Evolutionary conservation across 2,113 vertebrate genomes (phyloP).

Genomic region (Tenebrosternarchus preto): DNA sequence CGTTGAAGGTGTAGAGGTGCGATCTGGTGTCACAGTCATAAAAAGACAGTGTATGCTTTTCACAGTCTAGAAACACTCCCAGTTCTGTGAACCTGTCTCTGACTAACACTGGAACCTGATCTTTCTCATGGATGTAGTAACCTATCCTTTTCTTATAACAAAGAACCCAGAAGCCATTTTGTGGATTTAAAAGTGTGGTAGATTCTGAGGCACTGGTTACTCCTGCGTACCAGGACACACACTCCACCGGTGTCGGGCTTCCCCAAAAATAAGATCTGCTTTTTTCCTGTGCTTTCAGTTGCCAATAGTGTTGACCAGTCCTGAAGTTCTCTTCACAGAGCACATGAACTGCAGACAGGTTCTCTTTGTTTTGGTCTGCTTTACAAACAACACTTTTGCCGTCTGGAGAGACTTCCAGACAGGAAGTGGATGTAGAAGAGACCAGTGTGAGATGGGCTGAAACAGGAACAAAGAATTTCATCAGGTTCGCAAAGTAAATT

Average conservation of each 20-base stretch:
- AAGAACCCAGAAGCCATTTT: slow-evolving; percentile 28
- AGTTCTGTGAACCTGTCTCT: slow-evolving; percentile 4
- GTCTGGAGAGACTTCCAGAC: neutral
- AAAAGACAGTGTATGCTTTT: slow-evolving; percentile 25
- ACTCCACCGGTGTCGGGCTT: too few species aligned
- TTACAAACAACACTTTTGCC: neutral
- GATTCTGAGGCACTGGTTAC: neutral
- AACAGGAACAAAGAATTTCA: too few species aligned
- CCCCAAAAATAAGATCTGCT: too few species aligned
- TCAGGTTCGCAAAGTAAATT: too few species aligned
- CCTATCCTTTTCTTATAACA: slow-evolving; percentile 1
- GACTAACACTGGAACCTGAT: neutral
- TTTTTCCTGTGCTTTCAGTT: neutral
- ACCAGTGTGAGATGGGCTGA: too few species aligned
- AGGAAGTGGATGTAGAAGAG: too few species aligned
- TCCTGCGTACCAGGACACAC: slow-evolving; percentile 14
- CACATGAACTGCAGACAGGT: neutral
- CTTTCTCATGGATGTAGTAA: neutral
- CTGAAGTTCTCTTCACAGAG: slow-evolving; percentile 4
- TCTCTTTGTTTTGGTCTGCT: neutral
- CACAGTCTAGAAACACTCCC: slow-evolving; percentile 35
- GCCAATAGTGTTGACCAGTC: slow-evolving; percentile 12
- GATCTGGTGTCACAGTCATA: neutral
- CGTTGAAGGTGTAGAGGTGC: slow-evolving; percentile 26
- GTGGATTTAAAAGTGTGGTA: neutral